Evolutionary conservation across 1,140 invertebrate species (phyloP).

Genomic region (Drosophila santomea): DNA sequence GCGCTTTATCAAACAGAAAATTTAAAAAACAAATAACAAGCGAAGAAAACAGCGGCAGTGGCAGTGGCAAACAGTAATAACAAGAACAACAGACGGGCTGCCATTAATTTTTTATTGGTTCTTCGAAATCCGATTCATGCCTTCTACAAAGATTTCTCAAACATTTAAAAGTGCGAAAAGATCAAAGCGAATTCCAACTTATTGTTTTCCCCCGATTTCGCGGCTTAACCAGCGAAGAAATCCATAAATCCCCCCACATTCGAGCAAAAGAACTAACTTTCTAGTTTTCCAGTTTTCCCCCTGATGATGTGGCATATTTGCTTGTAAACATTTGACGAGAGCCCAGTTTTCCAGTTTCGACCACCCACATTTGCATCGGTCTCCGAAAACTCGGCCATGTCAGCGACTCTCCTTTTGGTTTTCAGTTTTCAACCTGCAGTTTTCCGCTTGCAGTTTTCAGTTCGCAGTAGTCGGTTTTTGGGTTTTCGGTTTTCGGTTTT

Average conservation of each 20-base stretch:
- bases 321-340: conserved; percentile 82
- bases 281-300: conserved; percentile 1
- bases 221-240: conserved; percentile 63
- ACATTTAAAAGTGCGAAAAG: conserved; percentile 83
- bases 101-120: conserved; percentile 83
- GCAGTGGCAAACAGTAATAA: conserved; percentile 26
- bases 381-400: conserved; percentile 60
- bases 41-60: conserved; percentile 20
- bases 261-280: neutral
- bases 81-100: conserved; percentile 52
- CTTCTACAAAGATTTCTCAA: conserved; percentile 82
- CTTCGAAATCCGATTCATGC: conserved; percentile 80
- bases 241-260: conserved; percentile 45
- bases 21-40: conserved; percentile 80
- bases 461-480: too few relatives aligned
- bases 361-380: conserved; percentile 29
- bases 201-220: conserved; percentile 59
- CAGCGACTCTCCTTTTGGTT: conserved; percentile 25
- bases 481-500: too few relatives aligned
- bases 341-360: conserved; percentile 21
- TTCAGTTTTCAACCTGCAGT: neutral
- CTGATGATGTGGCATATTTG: conserved; percentile 80
- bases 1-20: conserved; percentile 82
- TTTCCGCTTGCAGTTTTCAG: too few relatives aligned
- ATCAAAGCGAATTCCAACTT: conserved; percentile 81